Evolutionary conservation across 2,888 invertebrate genomes (phyloP).

Genomic region (Drepanosiphum platanoidis): DNA sequence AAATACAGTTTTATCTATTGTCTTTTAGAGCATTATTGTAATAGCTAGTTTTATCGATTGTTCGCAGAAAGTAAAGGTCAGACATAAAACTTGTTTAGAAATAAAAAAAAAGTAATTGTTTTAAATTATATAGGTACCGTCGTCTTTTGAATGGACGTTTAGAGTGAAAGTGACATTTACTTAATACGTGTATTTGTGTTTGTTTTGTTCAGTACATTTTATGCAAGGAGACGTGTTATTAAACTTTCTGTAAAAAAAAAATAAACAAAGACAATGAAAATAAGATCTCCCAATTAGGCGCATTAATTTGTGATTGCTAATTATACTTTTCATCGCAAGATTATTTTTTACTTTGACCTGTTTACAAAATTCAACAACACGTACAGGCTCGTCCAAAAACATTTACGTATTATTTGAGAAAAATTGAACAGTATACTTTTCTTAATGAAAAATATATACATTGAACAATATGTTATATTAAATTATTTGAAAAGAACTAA

Average conservation of each 20-base stretch:
- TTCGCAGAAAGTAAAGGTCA: not conserved
- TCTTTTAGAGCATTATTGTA: not conserved
- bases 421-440: not conserved
- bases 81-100: constrained; percentile 7
- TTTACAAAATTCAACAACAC: not conserved
- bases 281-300: not conserved
- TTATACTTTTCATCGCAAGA: not conserved
- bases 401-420: not conserved
- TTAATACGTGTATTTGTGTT: not conserved
- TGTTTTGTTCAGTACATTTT: not conserved
- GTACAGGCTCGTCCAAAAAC: too few relatives aligned
- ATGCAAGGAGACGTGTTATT: not conserved
- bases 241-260: constrained; percentile 4
- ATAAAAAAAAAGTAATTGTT: constrained; percentile 18
- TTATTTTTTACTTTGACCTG: constrained; percentile 1
- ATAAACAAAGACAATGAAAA: too few relatives aligned
- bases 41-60: constrained; percentile 1
- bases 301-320: constrained; percentile 17
- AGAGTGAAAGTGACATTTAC: constrained; percentile 12
- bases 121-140: not conserved
- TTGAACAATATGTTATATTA: too few relatives aligned
- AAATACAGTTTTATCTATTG: not conserved
- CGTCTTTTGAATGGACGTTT: constrained; percentile 10
- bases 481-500: too few relatives aligned
- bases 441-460: too few relatives aligned